Evolutionary conservation across 2,888 invertebrate genomes (phyloP).

Genomic region (Leptopilina drosophilae): DNA sequence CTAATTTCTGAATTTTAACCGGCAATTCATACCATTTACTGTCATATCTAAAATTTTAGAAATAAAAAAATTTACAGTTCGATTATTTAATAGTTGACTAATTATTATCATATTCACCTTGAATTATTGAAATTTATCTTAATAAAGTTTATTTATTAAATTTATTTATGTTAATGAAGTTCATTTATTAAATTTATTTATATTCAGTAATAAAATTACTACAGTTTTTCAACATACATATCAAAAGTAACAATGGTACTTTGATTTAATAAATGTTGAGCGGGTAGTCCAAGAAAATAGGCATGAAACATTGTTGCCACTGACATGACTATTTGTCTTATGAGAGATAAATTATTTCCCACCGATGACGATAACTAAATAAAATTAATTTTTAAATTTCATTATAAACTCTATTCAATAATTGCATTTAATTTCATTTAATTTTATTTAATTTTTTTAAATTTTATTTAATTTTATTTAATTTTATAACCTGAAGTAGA

Average conservation of each 20-base stretch:
- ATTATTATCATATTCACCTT: too few species aligned
- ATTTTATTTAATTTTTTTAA: too few species aligned
- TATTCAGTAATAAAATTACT: not conserved
- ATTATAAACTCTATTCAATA: too few species aligned
- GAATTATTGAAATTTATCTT: too few species aligned
- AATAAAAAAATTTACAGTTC: too few species aligned
- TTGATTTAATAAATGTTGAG: conserved; percentile 5
- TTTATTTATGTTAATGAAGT: too few species aligned
- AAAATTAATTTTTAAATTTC: not conserved
- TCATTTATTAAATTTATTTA: too few species aligned
- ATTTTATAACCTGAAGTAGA: not conserved
- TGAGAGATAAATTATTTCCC: not conserved
- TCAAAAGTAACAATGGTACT: not conserved
- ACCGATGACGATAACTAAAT: not conserved
- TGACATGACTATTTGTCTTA: not conserved
- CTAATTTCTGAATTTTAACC: not conserved
- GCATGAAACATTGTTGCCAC: not conserved
- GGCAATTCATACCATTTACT: conserved; percentile 2
- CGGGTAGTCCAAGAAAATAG: not conserved
- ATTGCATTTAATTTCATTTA: not conserved
- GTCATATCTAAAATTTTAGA: not conserved
- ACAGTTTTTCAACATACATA: not conserved
- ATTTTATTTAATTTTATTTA: not conserved
- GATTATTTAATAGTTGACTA: too few species aligned
- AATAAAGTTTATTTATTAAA: too few species aligned